Evolutionary conservation across 2,797 vertebrate species (phyloP).

Genomic region (Antennarius maculatus): DNA sequence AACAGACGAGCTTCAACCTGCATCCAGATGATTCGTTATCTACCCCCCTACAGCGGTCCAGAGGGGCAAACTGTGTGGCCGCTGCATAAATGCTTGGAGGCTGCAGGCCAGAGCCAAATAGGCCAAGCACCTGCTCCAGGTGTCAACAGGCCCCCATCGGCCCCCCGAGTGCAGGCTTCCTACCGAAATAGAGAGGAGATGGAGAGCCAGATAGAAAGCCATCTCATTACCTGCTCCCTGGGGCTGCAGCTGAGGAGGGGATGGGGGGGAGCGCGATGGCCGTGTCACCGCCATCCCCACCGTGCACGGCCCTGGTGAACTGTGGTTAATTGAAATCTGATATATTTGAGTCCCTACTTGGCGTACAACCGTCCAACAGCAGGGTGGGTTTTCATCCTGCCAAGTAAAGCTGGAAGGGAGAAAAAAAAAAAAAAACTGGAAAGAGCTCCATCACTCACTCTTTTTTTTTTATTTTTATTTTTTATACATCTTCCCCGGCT

Average conservation of each 20-base stretch:
- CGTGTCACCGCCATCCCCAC: slow-evolving; percentile 55
- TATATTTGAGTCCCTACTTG: slow-evolving; percentile 69
- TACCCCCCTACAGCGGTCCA: slow-evolving; percentile 73
- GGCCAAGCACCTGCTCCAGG: slow-evolving; percentile 76
- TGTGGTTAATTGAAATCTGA: slow-evolving; percentile 81
- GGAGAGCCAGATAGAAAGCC: slow-evolving; percentile 72
- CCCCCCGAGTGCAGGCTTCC: slow-evolving; percentile 62
- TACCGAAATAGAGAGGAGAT: slow-evolving; percentile 68
- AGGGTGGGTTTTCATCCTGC: slow-evolving; percentile 63
- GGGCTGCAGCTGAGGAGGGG: slow-evolving; percentile 74
- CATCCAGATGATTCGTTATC: slow-evolving; percentile 73
- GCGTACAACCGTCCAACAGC: slow-evolving; percentile 65
- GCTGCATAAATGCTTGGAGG: slow-evolving; percentile 73
- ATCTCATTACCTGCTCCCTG: slow-evolving; percentile 82
- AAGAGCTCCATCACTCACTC: slow-evolving; percentile 49
- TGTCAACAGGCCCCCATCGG: slow-evolving; percentile 76
- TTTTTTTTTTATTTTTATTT: slow-evolving; percentile 38
- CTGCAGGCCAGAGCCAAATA: slow-evolving; percentile 78
- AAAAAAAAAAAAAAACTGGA: slow-evolving; percentile 20
- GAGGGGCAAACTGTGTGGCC: slow-evolving; percentile 72
- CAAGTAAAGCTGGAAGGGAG: slow-evolving; percentile 37
- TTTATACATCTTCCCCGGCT: slow-evolving; percentile 54
- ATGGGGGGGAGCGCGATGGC: slow-evolving; percentile 66
- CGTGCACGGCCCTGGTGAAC: slow-evolving; percentile 69
- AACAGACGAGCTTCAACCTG: slow-evolving; percentile 28